Evolutionary conservation across 2,797 vertebrate species (phyloP).

Genomic region (Synaphobranchus kaupii): DNA sequence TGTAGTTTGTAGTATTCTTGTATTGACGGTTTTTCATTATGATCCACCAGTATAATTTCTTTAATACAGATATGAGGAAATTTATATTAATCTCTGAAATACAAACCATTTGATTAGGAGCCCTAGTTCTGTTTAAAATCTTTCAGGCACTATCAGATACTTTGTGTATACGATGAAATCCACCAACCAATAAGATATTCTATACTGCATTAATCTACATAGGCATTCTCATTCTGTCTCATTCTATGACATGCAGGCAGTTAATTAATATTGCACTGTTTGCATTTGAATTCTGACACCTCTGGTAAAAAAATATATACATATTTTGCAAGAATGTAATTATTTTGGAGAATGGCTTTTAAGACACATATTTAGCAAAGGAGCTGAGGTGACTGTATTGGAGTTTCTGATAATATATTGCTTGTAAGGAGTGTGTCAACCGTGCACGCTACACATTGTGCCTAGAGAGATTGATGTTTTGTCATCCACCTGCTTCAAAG

Average conservation of each 20-base stretch:
- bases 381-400: conserved; percentile 57
- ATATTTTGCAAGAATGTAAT: conserved; percentile 34
- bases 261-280: conserved; percentile 34
- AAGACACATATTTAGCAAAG: conserved; percentile 49
- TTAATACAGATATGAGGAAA: neutral
- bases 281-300: conserved; percentile 29
- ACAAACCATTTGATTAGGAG: neutral
- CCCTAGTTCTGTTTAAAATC: neutral
- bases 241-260: conserved; percentile 49
- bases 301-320: conserved; percentile 20
- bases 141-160: conserved; percentile 8
- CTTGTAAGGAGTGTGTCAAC: conserved; percentile 71
- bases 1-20: neutral
- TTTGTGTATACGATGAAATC: conserved; percentile 34
- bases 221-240: conserved; percentile 38
- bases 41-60: neutral
- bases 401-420: conserved; percentile 72
- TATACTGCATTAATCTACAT: conserved; percentile 37
- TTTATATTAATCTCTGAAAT: neutral
- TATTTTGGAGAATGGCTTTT: conserved; percentile 42
- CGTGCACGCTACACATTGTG: conserved; percentile 74
- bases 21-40: conserved; percentile 1
- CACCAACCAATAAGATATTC: conserved; percentile 33
- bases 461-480: conserved; percentile 81
- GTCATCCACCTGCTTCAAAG: conserved; percentile 85